Evolutionary conservation across 2,113 vertebrate species (phyloP).

Genomic region (Mesocricetus auratus): DNA sequence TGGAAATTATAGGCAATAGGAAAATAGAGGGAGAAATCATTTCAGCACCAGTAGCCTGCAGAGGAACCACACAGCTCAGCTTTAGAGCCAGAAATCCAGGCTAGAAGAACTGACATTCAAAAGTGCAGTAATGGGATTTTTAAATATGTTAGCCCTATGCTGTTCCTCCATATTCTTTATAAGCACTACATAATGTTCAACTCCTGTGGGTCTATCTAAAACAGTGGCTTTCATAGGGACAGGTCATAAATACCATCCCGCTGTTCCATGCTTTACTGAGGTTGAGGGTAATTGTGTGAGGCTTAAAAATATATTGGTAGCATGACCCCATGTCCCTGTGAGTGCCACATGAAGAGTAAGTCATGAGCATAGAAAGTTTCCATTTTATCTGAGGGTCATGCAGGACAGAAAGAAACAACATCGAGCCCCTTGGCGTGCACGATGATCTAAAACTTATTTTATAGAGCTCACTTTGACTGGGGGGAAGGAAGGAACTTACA

Average conservation of each 20-base stretch:
- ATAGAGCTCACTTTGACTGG: background rate
- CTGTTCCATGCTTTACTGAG: slow-evolving; percentile 81
- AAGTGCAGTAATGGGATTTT: slow-evolving; percentile 77
- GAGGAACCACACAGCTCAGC: slow-evolving; percentile 81
- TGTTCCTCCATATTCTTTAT: slow-evolving; percentile 79
- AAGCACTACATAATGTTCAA: slow-evolving; percentile 79
- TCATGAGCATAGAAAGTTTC: slow-evolving; percentile 73
- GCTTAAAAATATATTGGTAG: slow-evolving; percentile 86
- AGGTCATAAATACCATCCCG: slow-evolving; percentile 86
- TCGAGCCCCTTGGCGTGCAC: slow-evolving; percentile 9
- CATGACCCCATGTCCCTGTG: slow-evolving; percentile 78
- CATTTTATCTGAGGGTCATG: slow-evolving; percentile 75
- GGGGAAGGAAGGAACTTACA: background rate
- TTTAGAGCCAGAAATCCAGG: slow-evolving; percentile 79
- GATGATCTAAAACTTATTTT: slow-evolving; percentile 58
- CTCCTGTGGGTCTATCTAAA: slow-evolving; percentile 80
- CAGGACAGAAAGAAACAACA: slow-evolving; percentile 59
- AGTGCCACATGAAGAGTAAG: slow-evolving; percentile 77
- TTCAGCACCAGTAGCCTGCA: slow-evolving; percentile 77
- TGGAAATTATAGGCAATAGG: slow-evolving; percentile 78
- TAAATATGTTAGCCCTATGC: slow-evolving; percentile 81
- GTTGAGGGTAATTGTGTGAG: slow-evolving; percentile 86
- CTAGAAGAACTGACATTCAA: slow-evolving; percentile 74
- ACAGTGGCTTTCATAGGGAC: slow-evolving; percentile 82
- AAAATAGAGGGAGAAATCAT: slow-evolving; percentile 79